A percentile compares a stretch with the other conserved stretches of the same genome.
These are phyloP conservation scores for Heliconius ethilla DNA, from an alignment of 2,888 invertebrate genomes.

Conservation along the genomic window DNA sequence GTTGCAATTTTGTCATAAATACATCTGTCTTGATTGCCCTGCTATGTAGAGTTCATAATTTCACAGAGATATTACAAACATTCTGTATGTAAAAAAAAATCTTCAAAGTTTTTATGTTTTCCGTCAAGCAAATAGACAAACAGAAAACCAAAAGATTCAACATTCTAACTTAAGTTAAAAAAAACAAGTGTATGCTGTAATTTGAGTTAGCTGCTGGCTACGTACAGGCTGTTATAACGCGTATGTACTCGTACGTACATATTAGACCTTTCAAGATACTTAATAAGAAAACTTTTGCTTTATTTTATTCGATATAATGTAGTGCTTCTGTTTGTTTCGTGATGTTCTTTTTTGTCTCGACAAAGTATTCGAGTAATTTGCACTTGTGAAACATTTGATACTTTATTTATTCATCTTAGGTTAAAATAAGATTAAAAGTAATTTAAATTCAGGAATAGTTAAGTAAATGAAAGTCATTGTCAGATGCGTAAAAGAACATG, in stretches of 20 bases:
- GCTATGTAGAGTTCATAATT: too few species aligned
- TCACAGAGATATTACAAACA: too few species aligned
- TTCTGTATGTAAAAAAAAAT: too few species aligned
- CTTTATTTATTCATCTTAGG: background rate
- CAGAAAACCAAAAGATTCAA: background rate
- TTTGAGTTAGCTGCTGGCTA: conserved; percentile 28
- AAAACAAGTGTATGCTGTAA: background rate
- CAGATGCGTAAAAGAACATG: background rate
- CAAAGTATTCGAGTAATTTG: conserved; percentile 15
- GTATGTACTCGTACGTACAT: conserved; percentile 18
- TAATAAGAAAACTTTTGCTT: conserved; percentile 32
- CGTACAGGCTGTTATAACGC: conserved; percentile 23
- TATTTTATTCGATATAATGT: conserved; percentile 29
- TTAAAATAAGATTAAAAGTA: background rate
- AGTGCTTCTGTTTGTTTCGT: conserved; percentile 33
- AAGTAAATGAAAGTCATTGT: background rate
- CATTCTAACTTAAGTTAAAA: background rate
- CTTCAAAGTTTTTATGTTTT: too few species aligned
- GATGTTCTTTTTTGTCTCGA: conserved; percentile 4
- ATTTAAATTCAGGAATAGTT: background rate
- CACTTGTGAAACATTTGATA: background rate
- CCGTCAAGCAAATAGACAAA: background rate
- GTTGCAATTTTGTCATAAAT: background rate
- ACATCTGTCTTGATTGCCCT: too few species aligned
- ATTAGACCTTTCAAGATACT: conserved; percentile 38